Evolutionary conservation across 2,888 invertebrate species (phyloP).

Genomic region (Bruchidius siliquastri): DNA sequence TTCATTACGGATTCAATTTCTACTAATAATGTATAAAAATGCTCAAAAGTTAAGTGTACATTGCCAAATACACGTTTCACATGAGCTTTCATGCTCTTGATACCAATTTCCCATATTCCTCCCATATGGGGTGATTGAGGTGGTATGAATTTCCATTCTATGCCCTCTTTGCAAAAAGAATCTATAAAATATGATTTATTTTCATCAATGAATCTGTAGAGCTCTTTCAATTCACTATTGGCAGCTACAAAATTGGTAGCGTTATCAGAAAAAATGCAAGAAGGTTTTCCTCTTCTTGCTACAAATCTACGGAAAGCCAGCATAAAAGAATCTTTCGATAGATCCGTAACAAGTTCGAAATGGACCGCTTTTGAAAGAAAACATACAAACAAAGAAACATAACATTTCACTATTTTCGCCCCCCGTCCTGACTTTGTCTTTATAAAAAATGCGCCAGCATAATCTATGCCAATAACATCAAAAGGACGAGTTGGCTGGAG

Average conservation of each 20-base stretch:
- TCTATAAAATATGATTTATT: constrained; percentile 3
- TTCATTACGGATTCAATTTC: constrained; percentile 30
- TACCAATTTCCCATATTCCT: constrained; percentile 16
- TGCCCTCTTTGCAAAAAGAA: constrained; percentile 2
- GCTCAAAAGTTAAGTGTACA: constrained; percentile 23
- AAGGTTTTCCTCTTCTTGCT: constrained; percentile 22
- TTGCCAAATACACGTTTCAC: constrained; percentile 20
- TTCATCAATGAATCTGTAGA: constrained; percentile 7
- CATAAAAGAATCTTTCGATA: constrained; percentile 24
- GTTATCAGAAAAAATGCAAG: constrained; percentile 23
- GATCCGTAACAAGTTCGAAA: constrained; percentile 23
- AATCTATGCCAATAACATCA: too few species aligned
- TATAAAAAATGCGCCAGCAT: too few species aligned
- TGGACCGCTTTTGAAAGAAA: constrained; percentile 25
- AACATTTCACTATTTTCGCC: constrained; percentile 11
- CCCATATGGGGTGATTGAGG: constrained; percentile 18
- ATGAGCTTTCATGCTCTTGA: constrained; percentile 14
- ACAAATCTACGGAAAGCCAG: constrained; percentile 25
- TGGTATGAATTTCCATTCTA: constrained; percentile 19
- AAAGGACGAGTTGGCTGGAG: background rate
- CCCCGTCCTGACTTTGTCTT: constrained; percentile 6
- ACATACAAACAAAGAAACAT: constrained; percentile 17
- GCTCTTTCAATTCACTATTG: constrained; percentile 3
- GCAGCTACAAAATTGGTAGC: constrained; percentile 25
- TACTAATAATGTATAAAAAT: constrained; percentile 24